phyloP scores from a whole-genome alignment of 1,140 invertebrate genomes.

The Bilobella aurantiaca region DNA sequence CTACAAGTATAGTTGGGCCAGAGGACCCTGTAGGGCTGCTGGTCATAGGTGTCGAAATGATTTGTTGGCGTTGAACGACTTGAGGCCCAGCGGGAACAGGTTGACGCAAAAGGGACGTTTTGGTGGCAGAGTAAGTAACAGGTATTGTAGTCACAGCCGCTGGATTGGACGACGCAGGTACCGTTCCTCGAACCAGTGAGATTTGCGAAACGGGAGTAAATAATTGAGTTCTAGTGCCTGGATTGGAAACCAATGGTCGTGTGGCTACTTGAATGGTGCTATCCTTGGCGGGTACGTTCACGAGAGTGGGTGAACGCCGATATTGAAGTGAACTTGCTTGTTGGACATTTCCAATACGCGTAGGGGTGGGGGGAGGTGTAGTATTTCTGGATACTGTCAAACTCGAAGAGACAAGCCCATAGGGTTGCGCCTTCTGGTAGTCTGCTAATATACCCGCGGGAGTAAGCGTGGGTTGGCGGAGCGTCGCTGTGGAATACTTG shows the following conservation, averaged over 20 bases:
- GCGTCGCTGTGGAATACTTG: neutral
- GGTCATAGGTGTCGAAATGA: too few relatives aligned
- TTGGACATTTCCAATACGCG: neutral
- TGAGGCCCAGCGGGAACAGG: neutral
- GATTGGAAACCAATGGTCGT: neutral
- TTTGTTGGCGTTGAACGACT: neutral
- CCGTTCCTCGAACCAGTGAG: neutral
- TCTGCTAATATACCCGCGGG: too few relatives aligned
- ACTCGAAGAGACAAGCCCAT: neutral
- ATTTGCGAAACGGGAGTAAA: neutral
- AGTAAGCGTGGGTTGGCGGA: neutral
- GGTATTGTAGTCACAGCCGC: neutral
- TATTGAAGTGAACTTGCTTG: neutral
- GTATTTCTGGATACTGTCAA: neutral
- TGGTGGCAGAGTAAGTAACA: neutral
- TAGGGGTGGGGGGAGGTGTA: neutral
- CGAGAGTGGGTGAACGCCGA: neutral
- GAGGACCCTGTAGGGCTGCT: too few relatives aligned
- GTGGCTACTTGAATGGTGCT: neutral
- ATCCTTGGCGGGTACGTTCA: neutral
- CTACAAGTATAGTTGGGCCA: neutral
- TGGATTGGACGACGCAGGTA: neutral
- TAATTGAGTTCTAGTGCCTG: neutral
- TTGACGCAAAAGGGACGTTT: neutral
- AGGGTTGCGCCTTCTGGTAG: neutral